Evolutionary conservation across 2,888 invertebrate genomes (phyloP).

Genomic region (Mermis nigrescens): DNA sequence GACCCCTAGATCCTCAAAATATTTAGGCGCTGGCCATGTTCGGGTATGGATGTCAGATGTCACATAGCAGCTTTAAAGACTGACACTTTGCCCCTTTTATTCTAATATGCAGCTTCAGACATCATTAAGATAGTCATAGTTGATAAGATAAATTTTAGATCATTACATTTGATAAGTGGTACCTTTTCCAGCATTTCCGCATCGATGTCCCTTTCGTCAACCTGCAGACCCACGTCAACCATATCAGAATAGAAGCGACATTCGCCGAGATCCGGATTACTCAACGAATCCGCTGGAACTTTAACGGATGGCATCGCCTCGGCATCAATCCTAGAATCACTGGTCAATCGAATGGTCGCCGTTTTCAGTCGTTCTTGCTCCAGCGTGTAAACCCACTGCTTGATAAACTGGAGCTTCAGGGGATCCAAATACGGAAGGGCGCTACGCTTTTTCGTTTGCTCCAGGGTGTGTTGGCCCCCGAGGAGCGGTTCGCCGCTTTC

Average conservation of each 20-base stretch:
- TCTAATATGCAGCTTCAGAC: too few species aligned
- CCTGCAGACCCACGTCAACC: slow-evolving; percentile 14
- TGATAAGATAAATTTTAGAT: too few species aligned
- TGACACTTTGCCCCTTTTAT: too few species aligned
- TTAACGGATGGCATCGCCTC: neutral
- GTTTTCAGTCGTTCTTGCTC: too few species aligned
- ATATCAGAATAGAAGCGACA: too few species aligned
- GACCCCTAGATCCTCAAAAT: too few species aligned
- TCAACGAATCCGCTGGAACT: neutral
- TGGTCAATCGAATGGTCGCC: too few species aligned
- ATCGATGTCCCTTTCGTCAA: slow-evolving; percentile 17
- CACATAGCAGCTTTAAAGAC: too few species aligned
- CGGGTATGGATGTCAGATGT: too few species aligned
- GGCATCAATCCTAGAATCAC: too few species aligned
- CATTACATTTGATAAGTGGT: neutral
- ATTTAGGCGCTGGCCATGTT: too few species aligned
- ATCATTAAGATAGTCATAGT: too few species aligned
- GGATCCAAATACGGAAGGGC: slow-evolving; percentile 53
- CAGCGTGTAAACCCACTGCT: slow-evolving; percentile 64
- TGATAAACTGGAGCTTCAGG: slow-evolving; percentile 75
- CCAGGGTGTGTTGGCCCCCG: neutral
- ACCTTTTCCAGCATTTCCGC: neutral
- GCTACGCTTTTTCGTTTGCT: neutral
- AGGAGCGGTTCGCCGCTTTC: neutral
- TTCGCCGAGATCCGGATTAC: neutral